A percentile compares a stretch with the other conserved stretches of the same genome.
Evolutionary conservation across 2,113 vertebrate species (phyloP).

Genomic region (Smithornis capensis): DNA sequence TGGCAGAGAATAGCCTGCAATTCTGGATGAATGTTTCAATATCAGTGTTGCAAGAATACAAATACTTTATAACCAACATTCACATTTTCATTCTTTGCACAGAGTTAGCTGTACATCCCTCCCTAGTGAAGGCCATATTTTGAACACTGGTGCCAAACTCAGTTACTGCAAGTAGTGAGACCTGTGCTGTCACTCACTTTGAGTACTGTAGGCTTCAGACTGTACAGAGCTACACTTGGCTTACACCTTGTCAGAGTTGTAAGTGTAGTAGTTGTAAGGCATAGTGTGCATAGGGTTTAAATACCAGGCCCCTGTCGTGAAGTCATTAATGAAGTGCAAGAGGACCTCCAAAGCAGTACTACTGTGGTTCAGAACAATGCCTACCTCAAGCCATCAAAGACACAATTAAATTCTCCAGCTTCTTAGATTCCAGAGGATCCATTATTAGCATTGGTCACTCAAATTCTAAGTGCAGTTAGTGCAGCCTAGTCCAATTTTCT

Average conservation of each 20-base stretch:
- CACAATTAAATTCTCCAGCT: neutral
- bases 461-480: neutral
- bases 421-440: neutral
- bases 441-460: neutral
- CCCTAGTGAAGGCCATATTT: neutral
- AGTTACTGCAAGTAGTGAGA: neutral
- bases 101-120: neutral
- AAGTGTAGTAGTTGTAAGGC: neutral
- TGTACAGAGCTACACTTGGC: neutral
- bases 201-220: neutral
- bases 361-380: neutral
- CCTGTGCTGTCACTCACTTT: neutral
- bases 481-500: neutral
- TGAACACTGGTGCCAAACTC: neutral
- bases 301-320: neutral
- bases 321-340: neutral
- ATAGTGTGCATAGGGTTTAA: neutral
- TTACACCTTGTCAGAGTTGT: too few species aligned
- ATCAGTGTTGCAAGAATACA: neutral
- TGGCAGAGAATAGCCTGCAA: neutral
- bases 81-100: neutral
- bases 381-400: neutral
- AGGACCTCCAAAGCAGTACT: neutral
- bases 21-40: neutral
- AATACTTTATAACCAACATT: neutral